Evolutionary conservation across 2,888 invertebrate genomes (phyloP).

Genomic region (Oligia strigilis): DNA sequence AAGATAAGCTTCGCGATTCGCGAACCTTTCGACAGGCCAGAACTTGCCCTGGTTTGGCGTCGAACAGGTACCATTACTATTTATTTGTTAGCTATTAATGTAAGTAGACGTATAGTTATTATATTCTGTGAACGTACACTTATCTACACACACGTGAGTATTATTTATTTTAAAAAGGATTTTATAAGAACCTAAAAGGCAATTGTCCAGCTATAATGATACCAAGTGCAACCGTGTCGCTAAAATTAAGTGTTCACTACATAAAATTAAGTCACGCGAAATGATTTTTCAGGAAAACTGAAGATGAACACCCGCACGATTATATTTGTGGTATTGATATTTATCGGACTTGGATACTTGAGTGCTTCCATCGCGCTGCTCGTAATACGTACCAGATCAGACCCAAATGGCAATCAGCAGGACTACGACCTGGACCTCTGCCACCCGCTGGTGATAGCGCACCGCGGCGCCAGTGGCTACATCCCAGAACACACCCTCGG

Average conservation of each 20-base stretch:
- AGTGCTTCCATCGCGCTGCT: conserved; percentile 65
- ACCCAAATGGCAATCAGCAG: conserved; percentile 48
- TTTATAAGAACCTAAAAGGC: background rate
- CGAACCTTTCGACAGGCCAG: too few relatives aligned
- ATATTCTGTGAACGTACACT: background rate
- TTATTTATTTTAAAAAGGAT: conserved; percentile 2
- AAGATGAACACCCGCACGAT: conserved; percentile 50
- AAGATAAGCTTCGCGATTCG: too few relatives aligned
- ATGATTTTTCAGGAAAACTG: conserved; percentile 37
- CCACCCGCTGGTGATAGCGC: conserved; percentile 82
- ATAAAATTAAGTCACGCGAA: background rate
- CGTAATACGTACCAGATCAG: conserved; percentile 50
- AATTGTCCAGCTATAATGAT: background rate
- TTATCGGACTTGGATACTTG: conserved; percentile 53
- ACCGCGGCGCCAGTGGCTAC: conserved; percentile 86
- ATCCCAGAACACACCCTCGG: conserved; percentile 87
- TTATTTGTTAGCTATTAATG: conserved; percentile 27
- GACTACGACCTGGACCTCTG: conserved; percentile 77
- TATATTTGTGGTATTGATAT: conserved; percentile 35
- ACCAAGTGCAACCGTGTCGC: background rate
- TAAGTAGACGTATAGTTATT: conserved; percentile 33
- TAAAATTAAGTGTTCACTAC: background rate
- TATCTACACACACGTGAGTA: conserved; percentile 25
- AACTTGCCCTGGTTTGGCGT: too few relatives aligned
- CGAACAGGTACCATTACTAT: conserved; percentile 34